Evolutionary conservation across 2,113 vertebrate genomes (phyloP), one percentile per base, ranked within the genome.

Genomic region (Hoplias malabaricus): DNA sequence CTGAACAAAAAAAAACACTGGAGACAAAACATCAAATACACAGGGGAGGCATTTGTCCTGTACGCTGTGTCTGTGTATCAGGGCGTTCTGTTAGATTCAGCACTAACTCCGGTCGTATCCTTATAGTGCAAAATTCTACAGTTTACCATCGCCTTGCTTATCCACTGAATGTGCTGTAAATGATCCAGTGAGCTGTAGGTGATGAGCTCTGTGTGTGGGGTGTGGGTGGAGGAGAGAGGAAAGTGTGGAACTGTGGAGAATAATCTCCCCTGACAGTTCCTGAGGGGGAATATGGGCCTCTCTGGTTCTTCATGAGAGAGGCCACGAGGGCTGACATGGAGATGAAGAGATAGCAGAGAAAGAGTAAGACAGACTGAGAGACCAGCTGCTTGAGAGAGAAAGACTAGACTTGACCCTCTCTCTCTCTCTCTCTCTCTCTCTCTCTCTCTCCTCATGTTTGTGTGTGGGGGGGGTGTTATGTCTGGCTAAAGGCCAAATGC

Each of bases 321-420:
- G 19, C 19, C 8, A 16, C 34, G 59, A 19, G 31, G 33, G 31
- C 57, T 63, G 59, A 63, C 59, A 63, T 63, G 59, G 31, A 63
- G 59, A 33, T 63, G n/a, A 75, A 25, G 54, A 56, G 34, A 34
- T n/a, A 72, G 69, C 27, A 46, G n/a, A 71, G 56, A 34, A 21
- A 33, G 23, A 67, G 46, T 25, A 12, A 66, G 61, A 27, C 11
- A 27, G 42, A 27, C 5, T 48, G 63, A 75, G 43, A 29, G 19
- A 61, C 21, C 11, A 42, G 70, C n/a, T 5, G 13, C 27, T 5
- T 4, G 14, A 40, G 27, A 72, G n/a, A 70, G 19, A 13, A 8
- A 25, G 38, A 33, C 31, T 16, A 29, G 56, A 7, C 56, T 31
- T 31, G 25, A 57, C 4, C 14, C 54, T 29, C 54, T 59, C 12